A percentile compares a stretch with the other conserved stretches of the same genome.
These are phyloP conservation scores for Melieria omissa DNA, from an alignment of 2,888 invertebrate genomes.

Conservation along the genomic window DNA sequence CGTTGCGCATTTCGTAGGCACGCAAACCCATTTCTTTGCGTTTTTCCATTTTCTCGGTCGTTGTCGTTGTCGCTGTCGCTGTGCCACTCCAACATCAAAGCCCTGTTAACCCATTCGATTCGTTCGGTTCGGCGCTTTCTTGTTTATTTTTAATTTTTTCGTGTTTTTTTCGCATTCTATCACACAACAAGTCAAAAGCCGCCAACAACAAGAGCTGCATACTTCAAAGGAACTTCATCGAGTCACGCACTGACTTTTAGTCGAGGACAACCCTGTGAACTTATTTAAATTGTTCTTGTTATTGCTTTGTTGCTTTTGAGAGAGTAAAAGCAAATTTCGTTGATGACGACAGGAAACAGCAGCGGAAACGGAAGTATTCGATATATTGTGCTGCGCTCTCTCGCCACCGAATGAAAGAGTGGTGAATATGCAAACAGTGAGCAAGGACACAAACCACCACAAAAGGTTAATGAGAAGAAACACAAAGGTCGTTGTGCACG, in stretches of 20 bases:
- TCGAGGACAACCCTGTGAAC: too few relatives aligned
- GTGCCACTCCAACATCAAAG: conserved; percentile 5
- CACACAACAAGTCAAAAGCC: neutral
- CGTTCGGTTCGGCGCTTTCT: neutral
- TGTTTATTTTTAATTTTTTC: conserved; percentile 9
- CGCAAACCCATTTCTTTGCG: neutral
- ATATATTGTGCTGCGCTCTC: too few relatives aligned
- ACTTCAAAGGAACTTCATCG: neutral
- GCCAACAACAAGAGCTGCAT: neutral
- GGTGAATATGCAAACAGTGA: too few relatives aligned
- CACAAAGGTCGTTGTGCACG: too few relatives aligned
- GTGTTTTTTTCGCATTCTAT: conserved; percentile 2
- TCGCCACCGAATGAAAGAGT: too few relatives aligned
- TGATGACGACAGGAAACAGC: too few relatives aligned
- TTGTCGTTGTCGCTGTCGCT: conserved; percentile 10
- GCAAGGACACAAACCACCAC: too few relatives aligned
- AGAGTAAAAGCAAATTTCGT: too few relatives aligned
- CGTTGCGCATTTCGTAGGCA: conserved; percentile 17
- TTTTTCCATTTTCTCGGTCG: neutral
- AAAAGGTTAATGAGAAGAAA: too few relatives aligned
- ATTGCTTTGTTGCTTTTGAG: too few relatives aligned
- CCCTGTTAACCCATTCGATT: conserved; percentile 9
- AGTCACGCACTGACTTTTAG: conserved; percentile 8
- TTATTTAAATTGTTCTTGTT: too few relatives aligned
- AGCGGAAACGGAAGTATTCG: too few relatives aligned